phyloP scores from a whole-genome alignment of 2,888 invertebrate genomes.

The Brenthis hecate region DNA sequence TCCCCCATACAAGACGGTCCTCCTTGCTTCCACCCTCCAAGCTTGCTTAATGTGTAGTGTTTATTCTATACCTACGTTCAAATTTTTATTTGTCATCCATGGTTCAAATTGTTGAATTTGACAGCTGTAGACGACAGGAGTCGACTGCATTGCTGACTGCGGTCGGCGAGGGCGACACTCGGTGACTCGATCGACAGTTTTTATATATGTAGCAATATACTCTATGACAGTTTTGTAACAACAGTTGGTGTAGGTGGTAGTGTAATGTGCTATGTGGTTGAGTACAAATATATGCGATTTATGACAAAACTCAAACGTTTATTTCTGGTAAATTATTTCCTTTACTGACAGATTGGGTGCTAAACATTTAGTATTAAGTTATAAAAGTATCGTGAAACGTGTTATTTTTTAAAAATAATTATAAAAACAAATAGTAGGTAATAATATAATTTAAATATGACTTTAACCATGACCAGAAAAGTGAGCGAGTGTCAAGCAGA shows the following conservation, averaged over 20 bases:
- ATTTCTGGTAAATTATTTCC: neutral
- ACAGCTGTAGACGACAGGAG: neutral
- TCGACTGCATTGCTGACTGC: too few relatives aligned
- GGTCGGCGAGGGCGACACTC: too few relatives aligned
- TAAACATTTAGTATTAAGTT: neutral
- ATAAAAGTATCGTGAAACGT: neutral
- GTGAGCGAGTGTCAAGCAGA: constrained; percentile 73
- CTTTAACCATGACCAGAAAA: constrained; percentile 76
- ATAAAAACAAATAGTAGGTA: constrained; percentile 6
- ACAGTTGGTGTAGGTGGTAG: neutral
- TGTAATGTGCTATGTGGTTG: neutral
- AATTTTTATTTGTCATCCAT: too few relatives aligned
- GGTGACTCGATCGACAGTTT: too few relatives aligned
- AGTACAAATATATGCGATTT: constrained; percentile 3
- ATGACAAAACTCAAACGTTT: neutral
- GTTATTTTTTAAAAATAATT: neutral
- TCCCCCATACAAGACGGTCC: too few relatives aligned
- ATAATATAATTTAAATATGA: constrained; percentile 50
- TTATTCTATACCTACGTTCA: too few relatives aligned
- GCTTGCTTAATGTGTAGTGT: too few relatives aligned
- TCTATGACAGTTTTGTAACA: neutral
- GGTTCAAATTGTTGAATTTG: neutral
- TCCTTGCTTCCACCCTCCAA: too few relatives aligned
- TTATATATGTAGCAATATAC: too few relatives aligned
- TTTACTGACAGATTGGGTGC: neutral